Evolutionary conservation across 2,797 vertebrate species (phyloP).

Genomic region (Megalops cyprinoides): DNA sequence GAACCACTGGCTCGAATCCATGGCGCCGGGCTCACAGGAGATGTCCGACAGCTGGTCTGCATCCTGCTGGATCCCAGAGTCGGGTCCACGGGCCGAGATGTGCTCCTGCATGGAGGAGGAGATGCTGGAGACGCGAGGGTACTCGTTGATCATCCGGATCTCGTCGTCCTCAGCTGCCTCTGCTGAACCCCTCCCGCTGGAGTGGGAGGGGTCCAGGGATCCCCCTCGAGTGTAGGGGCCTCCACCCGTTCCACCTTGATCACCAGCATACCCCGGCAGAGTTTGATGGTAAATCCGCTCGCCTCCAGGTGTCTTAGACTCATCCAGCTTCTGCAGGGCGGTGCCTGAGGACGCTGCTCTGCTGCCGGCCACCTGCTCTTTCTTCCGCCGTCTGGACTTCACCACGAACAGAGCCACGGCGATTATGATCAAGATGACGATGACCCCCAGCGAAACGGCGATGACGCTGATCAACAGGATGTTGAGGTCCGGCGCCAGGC

Average conservation of each 20-base stretch:
- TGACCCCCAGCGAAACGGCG: conserved; percentile 87
- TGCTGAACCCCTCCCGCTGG: conserved; percentile 93
- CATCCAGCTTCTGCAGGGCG: conserved; percentile 87
- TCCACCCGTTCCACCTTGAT: conserved; percentile 69
- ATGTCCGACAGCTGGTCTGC: conserved; percentile 95
- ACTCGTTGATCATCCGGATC: conserved; percentile 98
- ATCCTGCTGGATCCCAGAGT: conserved; percentile 97
- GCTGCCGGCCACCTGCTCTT: conserved; percentile 70
- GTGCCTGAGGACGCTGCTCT: conserved; percentile 74
- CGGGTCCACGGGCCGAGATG: conserved; percentile 91
- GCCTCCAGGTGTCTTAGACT: conserved; percentile 70
- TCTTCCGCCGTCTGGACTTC: conserved; percentile 81
- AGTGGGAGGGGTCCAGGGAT: conserved; percentile 95
- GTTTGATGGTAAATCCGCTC: conserved; percentile 94
- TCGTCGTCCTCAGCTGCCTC: conserved; percentile 95
- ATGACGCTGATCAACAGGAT: conserved; percentile 88
- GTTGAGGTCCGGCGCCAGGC: conserved; percentile 86
- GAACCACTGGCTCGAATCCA: conserved; percentile 91
- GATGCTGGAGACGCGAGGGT: conserved; percentile 91
- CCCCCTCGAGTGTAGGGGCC: conserved; percentile 88
- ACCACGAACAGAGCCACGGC: conserved; percentile 89
- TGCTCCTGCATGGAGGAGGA: conserved; percentile 94
- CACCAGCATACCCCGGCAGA: conserved; percentile 84
- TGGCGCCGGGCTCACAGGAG: conserved; percentile 88
- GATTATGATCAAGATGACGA: conserved; percentile 86